Evolutionary conservation across 2,888 invertebrate species (phyloP), one percentile per base, ranked within the genome.

Genomic region (Dorcus parallelipipedus): DNA sequence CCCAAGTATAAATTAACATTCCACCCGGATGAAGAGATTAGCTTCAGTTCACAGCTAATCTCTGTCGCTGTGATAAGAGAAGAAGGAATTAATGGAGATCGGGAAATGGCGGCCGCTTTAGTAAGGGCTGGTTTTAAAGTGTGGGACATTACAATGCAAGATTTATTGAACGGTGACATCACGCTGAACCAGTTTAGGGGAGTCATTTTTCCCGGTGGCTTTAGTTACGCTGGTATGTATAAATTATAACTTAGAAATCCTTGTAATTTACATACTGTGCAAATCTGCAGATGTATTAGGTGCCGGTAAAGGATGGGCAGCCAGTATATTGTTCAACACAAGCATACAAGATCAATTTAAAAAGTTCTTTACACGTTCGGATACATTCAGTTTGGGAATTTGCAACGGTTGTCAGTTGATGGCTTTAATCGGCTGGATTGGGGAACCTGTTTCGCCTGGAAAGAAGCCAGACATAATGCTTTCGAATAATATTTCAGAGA

Each of bases 321-420:
- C 94, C 0, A 90, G 93, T 64, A 88, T 97, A 45, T 78, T 91
- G 41, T 95, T 93, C 76, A 91, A 94, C 68, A 83, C 86, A 8
- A 80, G 81, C 2, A 76, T 97, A n/a, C 82, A 83, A 62, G 79
- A 84, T 0, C 93, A 96, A 75, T 90, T 99, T 67, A 79, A 86
- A 20, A 81, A 83, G 54, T 99, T 98, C 79, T 69, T 79, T 9
- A 79, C 80, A 40, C 83, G 92, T 9, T 73, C 80, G 0, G 90
- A 97, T 74, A 95, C 95, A 0, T 98, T 99, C 78, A 96, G 96
- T 52, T 83, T 98, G 64, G 98, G 98, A 38, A 91, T 97, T n/a
- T 99, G 98, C 75, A 99, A 99, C 76, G 98, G 98, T 0, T 98
- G 98, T 73, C 98, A 99, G 74, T 79, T 99, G 64, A 93, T 98